These are phyloP conservation scores for Meiosimyza decipiens DNA, from an alignment of 2,888 invertebrate genomes.

Conservation along the genomic window DNA sequence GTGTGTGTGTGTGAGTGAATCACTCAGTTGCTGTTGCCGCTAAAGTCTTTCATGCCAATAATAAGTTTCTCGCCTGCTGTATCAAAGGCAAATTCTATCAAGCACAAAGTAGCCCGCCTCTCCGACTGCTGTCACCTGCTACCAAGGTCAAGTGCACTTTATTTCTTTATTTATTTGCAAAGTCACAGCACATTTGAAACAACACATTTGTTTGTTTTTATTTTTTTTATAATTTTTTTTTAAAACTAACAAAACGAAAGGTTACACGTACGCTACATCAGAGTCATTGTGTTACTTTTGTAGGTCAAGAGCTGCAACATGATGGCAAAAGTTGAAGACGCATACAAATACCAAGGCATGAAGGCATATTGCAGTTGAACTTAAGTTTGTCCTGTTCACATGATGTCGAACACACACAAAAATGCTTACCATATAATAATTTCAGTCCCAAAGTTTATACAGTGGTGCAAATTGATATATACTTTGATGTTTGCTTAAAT, in stretches of 20 bases:
- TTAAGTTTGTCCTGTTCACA: background rate
- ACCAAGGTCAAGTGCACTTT: constrained; percentile 40
- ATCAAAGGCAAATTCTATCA: no score
- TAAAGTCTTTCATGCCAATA: constrained; percentile 14
- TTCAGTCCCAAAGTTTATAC: background rate
- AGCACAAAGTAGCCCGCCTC: no score
- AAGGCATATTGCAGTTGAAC: background rate
- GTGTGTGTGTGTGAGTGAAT: background rate
- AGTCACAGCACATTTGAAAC: background rate
- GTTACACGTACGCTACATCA: constrained; percentile 16
- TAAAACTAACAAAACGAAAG: constrained; percentile 25
- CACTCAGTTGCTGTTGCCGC: background rate
- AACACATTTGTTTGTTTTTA: background rate
- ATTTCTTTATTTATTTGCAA: constrained; percentile 22
- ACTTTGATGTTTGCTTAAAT: no score
- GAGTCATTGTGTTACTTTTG: constrained; percentile 30
- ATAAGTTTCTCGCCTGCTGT: constrained; percentile 6
- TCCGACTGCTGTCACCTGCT: background rate
- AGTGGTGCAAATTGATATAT: no score
- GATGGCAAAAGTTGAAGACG: constrained; percentile 7
- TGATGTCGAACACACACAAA: constrained; percentile 26
- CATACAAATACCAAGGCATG: constrained; percentile 7
- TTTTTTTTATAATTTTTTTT: background rate
- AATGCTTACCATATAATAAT: constrained; percentile 23
- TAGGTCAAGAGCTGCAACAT: constrained; percentile 39